These are phyloP conservation scores for Ailuropoda melanoleuca DNA, from an alignment of 2,113 vertebrate genomes.

Conservation along the genomic window DNA sequence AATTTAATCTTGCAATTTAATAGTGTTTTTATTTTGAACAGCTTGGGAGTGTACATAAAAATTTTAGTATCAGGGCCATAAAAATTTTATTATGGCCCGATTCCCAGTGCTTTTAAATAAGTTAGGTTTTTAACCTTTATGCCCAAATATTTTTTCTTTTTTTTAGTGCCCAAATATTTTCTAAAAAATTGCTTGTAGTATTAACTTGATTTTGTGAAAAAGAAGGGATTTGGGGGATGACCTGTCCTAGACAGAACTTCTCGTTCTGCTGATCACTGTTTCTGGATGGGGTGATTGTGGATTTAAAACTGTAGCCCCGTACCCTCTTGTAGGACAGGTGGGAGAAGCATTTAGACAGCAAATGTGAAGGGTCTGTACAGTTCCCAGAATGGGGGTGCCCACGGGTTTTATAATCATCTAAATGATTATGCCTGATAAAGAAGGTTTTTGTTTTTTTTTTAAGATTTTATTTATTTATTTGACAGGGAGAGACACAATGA, in stretches of 20 bases:
- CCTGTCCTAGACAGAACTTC: not conserved
- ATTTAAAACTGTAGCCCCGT: not conserved
- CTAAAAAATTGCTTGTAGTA: conserved; percentile 9
- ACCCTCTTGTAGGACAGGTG: not conserved
- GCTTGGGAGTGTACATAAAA: not conserved
- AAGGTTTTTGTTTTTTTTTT: not conserved
- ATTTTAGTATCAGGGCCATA: not conserved
- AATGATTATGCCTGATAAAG: not conserved
- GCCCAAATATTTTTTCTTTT: not conserved
- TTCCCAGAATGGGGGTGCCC: not conserved
- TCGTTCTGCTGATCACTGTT: not conserved
- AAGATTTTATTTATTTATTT: no score
- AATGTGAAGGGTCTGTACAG: not conserved
- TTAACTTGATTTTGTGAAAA: conserved; percentile 31
- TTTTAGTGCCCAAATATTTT: conserved; percentile 8
- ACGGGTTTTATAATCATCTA: not conserved
- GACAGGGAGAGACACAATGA: no score
- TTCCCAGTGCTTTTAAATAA: not conserved
- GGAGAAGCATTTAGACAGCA: conserved; percentile 3
- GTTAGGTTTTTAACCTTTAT: conserved; percentile 10
- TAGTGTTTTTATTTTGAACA: conserved; percentile 33
- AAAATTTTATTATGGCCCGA: not conserved
- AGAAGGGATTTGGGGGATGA: not conserved
- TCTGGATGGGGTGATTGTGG: not conserved
- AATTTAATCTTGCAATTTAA: not conserved